These are phyloP conservation scores for Alfaro cultratus DNA, from an alignment of 2,797 vertebrate species.

Conservation along the genomic window DNA sequence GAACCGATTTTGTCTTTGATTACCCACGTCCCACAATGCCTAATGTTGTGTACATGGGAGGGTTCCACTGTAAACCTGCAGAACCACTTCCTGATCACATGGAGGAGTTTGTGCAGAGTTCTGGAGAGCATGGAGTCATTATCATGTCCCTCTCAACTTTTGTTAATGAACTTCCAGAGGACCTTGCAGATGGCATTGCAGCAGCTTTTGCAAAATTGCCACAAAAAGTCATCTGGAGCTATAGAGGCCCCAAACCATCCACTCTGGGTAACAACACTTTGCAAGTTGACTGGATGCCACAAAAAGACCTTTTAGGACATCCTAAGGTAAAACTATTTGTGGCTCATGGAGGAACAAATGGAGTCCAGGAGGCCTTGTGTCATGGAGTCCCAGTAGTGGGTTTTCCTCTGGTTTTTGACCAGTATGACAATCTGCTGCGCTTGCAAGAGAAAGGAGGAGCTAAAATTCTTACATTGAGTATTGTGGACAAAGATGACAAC, in stretches of 20 bases:
- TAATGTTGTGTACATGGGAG: constrained; percentile 78
- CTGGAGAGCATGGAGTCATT: constrained; percentile 77
- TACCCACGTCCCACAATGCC: constrained; percentile 78
- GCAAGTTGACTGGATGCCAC: constrained; percentile 77
- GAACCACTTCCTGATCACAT: constrained; percentile 72
- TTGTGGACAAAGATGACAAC: constrained; percentile 53
- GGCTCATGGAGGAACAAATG: constrained; percentile 79
- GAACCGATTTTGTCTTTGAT: constrained; percentile 77
- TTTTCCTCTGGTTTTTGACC: constrained; percentile 69
- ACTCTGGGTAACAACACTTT: constrained; percentile 78
- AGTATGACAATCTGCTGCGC: constrained; percentile 71
- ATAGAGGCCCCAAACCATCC: constrained; percentile 62
- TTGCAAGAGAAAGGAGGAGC: constrained; percentile 63
- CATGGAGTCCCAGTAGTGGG: constrained; percentile 66
- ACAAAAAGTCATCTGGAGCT: constrained; percentile 78
- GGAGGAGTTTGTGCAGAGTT: constrained; percentile 75
- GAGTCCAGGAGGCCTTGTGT: constrained; percentile 75
- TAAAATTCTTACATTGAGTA: constrained; percentile 33
- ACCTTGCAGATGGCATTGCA: constrained; percentile 52
- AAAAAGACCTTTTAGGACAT: constrained; percentile 80
- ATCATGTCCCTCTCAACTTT: constrained; percentile 80
- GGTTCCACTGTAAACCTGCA: constrained; percentile 78
- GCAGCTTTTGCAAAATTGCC: constrained; percentile 71
- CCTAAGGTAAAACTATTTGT: constrained; percentile 72
- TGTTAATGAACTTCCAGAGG: constrained; percentile 23